Evolutionary conservation across 2,888 invertebrate genomes (phyloP), one percentile per base, ranked within the genome.

Genomic region (Acrocera orbiculus): DNA sequence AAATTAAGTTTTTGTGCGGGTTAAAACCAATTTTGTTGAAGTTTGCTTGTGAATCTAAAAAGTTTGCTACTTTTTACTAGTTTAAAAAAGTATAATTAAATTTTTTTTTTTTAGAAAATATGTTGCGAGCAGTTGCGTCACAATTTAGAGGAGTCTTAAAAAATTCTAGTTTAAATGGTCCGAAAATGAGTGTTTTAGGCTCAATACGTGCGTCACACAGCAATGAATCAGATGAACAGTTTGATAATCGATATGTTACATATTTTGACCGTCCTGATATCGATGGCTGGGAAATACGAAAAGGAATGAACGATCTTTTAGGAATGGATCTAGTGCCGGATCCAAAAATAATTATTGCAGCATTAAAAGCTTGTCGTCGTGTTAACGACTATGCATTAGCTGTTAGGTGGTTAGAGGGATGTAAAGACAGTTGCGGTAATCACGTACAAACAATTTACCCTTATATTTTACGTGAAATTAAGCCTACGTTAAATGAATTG

Each of bases 311-410:
- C 50, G 86, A 87, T 54, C 62, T 90, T 43, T 71, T 73, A 49
- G 86, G 82, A 45, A 78, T 83, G 74, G 95, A 96, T 66, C 63
- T 85, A 51, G 74, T 96, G 7, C 92, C 95, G 0, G 92, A 92
- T 55, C 92, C 95, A 40, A 75, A 68, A 56, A 82, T 95, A 46
- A 73, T 95, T 44, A 70, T 69, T 46, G 82, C 92, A 32, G 87
- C 81, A 2, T 61, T 96, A 45, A 75, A 74, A 41, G 96, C 96
- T 1, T 92, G 92, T 62, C 76, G 96, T 46, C 70, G 87, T 47
- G 70, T 93, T 4, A 95, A 98, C 54, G 98, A 98, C 58, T 87
- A 77, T 53, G 80, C 96, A 0, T 66, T 99, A 16, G 83, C 92
- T 16, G 71, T 90, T 16, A 77, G 98, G 62, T 89, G 89, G 58